Percentiles rank a stretch among this genome's conserved stretches.
These are phyloP conservation scores for Equus przewalskii DNA, from an alignment of 2,113 vertebrate species.

Conservation along the genomic window DNA sequence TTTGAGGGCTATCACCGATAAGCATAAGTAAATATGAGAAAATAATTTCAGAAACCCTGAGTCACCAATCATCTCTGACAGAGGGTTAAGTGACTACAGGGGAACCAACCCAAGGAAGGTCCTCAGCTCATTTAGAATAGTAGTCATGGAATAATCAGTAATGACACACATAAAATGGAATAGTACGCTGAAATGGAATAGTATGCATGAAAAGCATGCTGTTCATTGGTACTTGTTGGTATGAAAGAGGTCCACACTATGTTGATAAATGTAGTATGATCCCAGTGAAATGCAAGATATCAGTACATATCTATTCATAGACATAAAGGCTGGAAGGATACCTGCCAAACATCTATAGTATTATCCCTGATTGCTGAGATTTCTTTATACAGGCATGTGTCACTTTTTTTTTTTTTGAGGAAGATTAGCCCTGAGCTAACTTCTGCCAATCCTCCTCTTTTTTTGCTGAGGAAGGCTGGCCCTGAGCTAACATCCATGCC, in stretches of 20 bases:
- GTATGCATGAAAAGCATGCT: not conserved
- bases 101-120: not conserved
- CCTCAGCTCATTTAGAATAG: not conserved
- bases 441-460: too few relatives aligned
- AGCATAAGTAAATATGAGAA: not conserved
- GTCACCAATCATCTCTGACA: conserved; percentile 7
- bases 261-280: conserved; percentile 4
- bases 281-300: not conserved
- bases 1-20: conserved; percentile 10
- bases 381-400: not conserved
- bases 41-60: conserved; percentile 44
- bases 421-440: too few relatives aligned
- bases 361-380: not conserved
- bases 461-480: too few relatives aligned
- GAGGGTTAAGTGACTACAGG: not conserved
- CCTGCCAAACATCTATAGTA: not conserved
- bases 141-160: conserved; percentile 27
- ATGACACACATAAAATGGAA: not conserved
- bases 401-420: too few relatives aligned
- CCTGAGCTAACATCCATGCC: too few relatives aligned
- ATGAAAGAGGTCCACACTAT: not conserved
- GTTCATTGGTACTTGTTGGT: not conserved
- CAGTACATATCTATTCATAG: not conserved
- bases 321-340: not conserved
- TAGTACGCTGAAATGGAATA: not conserved